phyloP scores from a whole-genome alignment of 2,888 invertebrate genomes.

The Apotomis betuletana region DNA sequence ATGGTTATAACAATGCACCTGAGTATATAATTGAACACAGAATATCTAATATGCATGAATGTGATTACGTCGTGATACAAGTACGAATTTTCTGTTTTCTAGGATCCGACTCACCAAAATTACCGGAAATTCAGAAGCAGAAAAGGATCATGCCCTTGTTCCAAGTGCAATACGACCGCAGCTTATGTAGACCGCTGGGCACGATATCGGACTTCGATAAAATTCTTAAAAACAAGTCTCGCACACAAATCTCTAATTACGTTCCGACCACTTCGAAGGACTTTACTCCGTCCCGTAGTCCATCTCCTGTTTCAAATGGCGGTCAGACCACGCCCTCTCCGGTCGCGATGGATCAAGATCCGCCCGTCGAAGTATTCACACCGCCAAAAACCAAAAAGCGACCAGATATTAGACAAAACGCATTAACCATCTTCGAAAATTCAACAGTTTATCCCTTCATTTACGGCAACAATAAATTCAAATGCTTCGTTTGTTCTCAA shows the following conservation, averaged over 20 bases:
- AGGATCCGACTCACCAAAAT: conserved; percentile 62
- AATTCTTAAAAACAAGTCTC: conserved; percentile 49
- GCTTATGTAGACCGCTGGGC: conserved; percentile 74
- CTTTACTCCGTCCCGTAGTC: conserved; percentile 61
- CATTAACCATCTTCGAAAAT: conserved; percentile 71
- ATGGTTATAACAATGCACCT: conserved; percentile 45
- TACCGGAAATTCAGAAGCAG: conserved; percentile 53
- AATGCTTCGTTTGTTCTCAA: conserved; percentile 75
- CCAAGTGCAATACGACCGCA: conserved; percentile 78
- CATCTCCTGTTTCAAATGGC: conserved; percentile 57
- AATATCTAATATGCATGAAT: conserved; percentile 46
- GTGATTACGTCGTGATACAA: conserved; percentile 46
- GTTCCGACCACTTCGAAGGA: conserved; percentile 42
- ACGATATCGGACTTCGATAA: conserved; percentile 70
- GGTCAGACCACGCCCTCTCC: conserved; percentile 45
- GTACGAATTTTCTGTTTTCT: conserved; percentile 72
- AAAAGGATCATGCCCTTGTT: conserved; percentile 73
- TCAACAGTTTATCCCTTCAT: conserved; percentile 76
- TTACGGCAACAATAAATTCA: conserved; percentile 76
- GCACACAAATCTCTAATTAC: conserved; percentile 17
- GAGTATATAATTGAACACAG: conserved; percentile 43
- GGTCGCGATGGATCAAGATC: conserved; percentile 42
- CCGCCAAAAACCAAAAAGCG: conserved; percentile 52
- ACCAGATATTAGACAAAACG: conserved; percentile 69
- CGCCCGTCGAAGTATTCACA: conserved; percentile 43